Conservation (phyloP, 2,113 vertebrate genomes). For the Polypterus bichir region DNA sequence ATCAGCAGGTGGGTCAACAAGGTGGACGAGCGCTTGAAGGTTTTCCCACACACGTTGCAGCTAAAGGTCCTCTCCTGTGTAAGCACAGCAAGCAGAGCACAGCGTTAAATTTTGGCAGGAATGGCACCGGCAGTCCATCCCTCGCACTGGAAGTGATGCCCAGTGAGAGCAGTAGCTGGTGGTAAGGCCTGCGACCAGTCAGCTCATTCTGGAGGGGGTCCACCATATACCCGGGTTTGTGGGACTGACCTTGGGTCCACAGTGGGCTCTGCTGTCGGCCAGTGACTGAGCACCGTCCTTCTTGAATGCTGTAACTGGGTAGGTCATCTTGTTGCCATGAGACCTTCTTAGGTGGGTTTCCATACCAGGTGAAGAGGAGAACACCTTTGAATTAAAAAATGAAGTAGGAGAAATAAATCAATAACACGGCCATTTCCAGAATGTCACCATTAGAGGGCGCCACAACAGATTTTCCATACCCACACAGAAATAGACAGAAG, state of each 20-base stretch:
- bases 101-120: not conserved
- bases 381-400: conserved; percentile 24
- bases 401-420: too few relatives aligned
- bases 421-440: too few relatives aligned
- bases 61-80: conserved; percentile 48
- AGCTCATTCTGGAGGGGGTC: not conserved
- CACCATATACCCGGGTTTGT: conserved; percentile 1
- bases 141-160: conserved; percentile 6
- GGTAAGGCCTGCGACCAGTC: too few relatives aligned
- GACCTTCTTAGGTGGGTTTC: conserved; percentile 24
- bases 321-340: conserved; percentile 18
- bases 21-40: conserved; percentile 45
- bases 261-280: not conserved
- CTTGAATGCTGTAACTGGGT: conserved; percentile 16
- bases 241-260: not conserved
- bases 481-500: too few relatives aligned
- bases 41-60: conserved; percentile 52
- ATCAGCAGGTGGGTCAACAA: conserved; percentile 53
- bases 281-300: conserved; percentile 18
- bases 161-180: too few relatives aligned
- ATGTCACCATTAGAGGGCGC: too few relatives aligned
- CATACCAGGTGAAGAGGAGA: conserved; percentile 25
- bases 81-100: conserved; percentile 5
- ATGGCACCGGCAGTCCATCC: conserved; percentile 18
- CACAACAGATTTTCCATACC: too few relatives aligned